Base-by-base conservation (phyloP, 2,797 vertebrate species). In the Numenius phaeopus region DNA sequence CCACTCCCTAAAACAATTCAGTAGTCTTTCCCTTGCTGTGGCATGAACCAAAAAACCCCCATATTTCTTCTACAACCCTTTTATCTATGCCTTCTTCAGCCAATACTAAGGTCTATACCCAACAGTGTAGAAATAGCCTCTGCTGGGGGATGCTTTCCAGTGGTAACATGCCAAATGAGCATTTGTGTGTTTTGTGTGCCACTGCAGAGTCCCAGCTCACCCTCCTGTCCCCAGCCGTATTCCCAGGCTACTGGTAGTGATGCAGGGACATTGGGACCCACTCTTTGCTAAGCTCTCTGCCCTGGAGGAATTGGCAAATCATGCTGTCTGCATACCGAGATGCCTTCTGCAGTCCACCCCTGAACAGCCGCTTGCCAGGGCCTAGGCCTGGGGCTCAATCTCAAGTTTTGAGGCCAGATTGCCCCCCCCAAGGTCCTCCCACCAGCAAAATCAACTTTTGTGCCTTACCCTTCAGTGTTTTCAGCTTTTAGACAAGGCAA, bases 11-110 rank as follows among this genome's bases (percentile, higher is more conserved):
- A 96, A 93, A 82, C 93, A 97, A 88, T 92, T 90, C 86, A 69
- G 85, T 46, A 77, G 75, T 94, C 90, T 95, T 97, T 97, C 90
- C 83, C 76, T 97, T 52, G 34, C 88, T 61, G 22, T 69, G 50
- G 83, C 72, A 95, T 77, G 91, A 96, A 91, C 94, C n/a, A 29
- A 27, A 24, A 85, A 97, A 97, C 93, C 47, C 47, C 47, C 86
- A 55, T 66, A 92, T 87, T 97, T 96, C 83, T 54, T 87, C 72
- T 46, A 47, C 49, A 86, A 26, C 19, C 34, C 39, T 81, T 87
- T 78, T 32, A 54, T 24, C 29, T 94, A 39, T 39, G 18, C 16
- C 15, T 69, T 55, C 32, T 76, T 78, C 42, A 29, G 57, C 76
- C 78, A 58, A 47, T 90, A 10, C 46, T 32, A 29, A 61, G 21